These are phyloP conservation scores for Todiramphus chloris DNA, from an alignment of 2,113 vertebrate species.

Conservation along the genomic window DNA sequence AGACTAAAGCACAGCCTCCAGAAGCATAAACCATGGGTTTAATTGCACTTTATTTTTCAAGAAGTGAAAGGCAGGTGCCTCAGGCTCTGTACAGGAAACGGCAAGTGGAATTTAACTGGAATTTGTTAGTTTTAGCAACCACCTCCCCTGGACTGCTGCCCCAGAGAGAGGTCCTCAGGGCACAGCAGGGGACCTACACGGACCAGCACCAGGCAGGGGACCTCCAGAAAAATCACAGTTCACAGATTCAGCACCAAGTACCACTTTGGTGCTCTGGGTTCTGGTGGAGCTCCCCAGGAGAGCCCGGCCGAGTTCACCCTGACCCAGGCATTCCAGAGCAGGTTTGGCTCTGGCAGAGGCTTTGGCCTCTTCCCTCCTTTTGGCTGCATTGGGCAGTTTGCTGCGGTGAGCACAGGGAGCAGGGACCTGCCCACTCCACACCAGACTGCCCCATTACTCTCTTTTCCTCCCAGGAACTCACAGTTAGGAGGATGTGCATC, in stretches of 20 bases:
- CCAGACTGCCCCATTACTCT: rapidly evolving
- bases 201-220: background rate
- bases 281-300: background rate
- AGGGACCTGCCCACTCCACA: background rate
- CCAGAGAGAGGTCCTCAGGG: rapidly evolving
- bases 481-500: background rate
- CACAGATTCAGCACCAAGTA: rapidly evolving
- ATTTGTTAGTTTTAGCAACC: background rate
- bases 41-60: constrained; percentile 72
- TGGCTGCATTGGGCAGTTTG: background rate
- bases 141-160: background rate
- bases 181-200: background rate
- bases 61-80: constrained; percentile 4
- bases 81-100: background rate
- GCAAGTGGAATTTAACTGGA: background rate
- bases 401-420: background rate
- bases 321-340: rapidly evolving
- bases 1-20: background rate
- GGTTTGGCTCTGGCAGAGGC: rapidly evolving
- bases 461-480: too few species aligned
- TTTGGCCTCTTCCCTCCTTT: background rate
- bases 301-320: background rate
- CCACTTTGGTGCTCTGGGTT: rapidly evolving
- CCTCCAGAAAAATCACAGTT: rapidly evolving
- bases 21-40: background rate